A percentile compares a stretch with the other conserved stretches of the same genome.
Conservation (phyloP, 2,797 vertebrate genomes). For the Arctocebus calabarensis region DNA sequence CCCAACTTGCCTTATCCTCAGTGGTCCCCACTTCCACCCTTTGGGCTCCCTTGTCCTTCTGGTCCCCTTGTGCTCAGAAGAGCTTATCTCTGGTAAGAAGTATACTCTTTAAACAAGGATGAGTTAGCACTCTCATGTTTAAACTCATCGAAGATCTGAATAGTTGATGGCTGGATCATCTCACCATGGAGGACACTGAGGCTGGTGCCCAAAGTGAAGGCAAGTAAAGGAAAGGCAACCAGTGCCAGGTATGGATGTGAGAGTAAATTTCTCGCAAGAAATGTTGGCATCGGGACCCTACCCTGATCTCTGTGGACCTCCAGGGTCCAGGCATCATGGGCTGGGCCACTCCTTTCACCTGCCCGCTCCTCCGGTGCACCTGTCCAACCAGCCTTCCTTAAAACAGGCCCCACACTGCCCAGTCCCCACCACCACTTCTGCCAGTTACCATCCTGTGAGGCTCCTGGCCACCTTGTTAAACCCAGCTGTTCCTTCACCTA, state of each 20-base stretch:
- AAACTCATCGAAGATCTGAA: neutral
- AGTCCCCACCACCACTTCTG: too few relatives aligned
- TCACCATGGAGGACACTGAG: neutral
- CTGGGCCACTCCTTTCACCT: neutral
- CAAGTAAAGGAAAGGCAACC: neutral
- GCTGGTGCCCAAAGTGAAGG: neutral
- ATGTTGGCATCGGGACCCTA: rapidly evolving
- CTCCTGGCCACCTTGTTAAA: neutral
- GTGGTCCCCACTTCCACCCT: neutral
- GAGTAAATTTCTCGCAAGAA: neutral
- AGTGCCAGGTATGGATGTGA: neutral
- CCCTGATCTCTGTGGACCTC: neutral
- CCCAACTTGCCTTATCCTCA: neutral
- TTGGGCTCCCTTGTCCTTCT: neutral
- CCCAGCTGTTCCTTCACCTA: neutral
- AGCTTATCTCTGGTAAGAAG: neutral
- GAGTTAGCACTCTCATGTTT: neutral
- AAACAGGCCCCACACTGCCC: rapidly evolving
- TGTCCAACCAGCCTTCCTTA: too few relatives aligned
- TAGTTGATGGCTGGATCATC: neutral
- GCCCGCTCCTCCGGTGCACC: neutral
- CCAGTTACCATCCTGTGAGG: rapidly evolving
- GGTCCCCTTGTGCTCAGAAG: neutral
- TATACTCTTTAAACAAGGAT: neutral
- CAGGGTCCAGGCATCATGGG: neutral